phyloP scores from a whole-genome alignment of 2,888 invertebrate species.

The Melanchra persicariae region DNA sequence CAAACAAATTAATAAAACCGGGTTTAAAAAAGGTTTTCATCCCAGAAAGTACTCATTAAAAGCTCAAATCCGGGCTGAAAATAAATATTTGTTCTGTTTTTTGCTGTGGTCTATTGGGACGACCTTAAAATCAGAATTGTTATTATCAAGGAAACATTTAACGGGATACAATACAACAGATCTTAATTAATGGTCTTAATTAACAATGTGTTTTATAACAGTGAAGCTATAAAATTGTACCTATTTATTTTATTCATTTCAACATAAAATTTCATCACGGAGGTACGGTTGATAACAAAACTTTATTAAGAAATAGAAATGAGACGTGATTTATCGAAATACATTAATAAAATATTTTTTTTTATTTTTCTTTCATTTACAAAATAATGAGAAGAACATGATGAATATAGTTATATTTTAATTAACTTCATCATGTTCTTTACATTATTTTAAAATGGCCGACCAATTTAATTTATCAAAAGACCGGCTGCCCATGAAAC shows the following conservation, averaged over 20 bases:
- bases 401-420: no score
- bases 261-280: no score
- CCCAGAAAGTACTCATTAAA: neutral
- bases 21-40: neutral
- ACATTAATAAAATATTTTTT: no score
- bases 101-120: neutral
- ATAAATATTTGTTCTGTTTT: neutral
- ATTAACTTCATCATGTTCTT: no score
- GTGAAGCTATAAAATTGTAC: no score
- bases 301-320: no score
- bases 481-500: neutral
- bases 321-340: no score
- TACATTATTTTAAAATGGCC: neutral
- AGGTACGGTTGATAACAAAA: no score
- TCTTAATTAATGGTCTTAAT: neutral
- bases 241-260: no score
- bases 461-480: slow-evolving; percentile 37
- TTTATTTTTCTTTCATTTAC: no score
- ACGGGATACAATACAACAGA: no score
- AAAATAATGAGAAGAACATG: no score
- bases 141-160: neutral
- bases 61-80: neutral
- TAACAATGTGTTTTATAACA: neutral
- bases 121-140: neutral
- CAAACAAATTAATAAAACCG: slow-evolving; percentile 20